Evolutionary conservation across 2,888 invertebrate genomes (phyloP), one percentile per base, ranked within the genome.

Genomic region (Hydropsyche betteni): DNA sequence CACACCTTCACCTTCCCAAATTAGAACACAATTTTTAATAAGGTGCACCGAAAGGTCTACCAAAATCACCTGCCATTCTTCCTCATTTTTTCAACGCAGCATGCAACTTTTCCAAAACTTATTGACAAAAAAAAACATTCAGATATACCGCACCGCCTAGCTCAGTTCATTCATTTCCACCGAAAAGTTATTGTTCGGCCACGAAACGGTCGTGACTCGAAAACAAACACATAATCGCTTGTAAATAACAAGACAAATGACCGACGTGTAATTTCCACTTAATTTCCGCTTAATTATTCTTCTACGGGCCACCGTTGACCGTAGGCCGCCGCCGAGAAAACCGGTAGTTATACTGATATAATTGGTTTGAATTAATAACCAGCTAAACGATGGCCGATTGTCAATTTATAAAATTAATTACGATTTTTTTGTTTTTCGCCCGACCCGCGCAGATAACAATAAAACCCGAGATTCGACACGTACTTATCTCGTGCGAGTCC

Each of bases 21-120:
- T 79, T 79, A 79, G 76, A 77, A 69, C 77, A 74, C 76, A 75
- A 79, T 79, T 77, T 77, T 79, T 79, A 79, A 79, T 79, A 79
- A 79, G 77, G 76, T 55, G 53, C 77, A 69, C 52, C 70, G 70
- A 74, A 71, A 64, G 76, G 68, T 64, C 53, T 36, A 64, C 64
- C 52, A 69, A 74, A 75, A 77, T 77, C 77, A 77, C 77, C 77
- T 77, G 77, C 75, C 64, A 16, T 36, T 44, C 24, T 64, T 64
- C 44, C 44, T 7, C 12, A 61, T 76, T 72, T 69, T 70, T 69
- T 73, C 33, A 14, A 55, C 24, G 10, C n/a, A 24, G 44, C 55
- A 44, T 24, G n/a, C 64, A 55, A 14, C 55, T 55, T n/a, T 5
- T 10, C 6, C n/a, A 55, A 34, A 64, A 61, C 16, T 10, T 61